Percentiles rank a stretch among this genome's conserved stretches.
phyloP scores from a whole-genome alignment of 2,888 invertebrate species.

The Hyalella azteca region DNA sequence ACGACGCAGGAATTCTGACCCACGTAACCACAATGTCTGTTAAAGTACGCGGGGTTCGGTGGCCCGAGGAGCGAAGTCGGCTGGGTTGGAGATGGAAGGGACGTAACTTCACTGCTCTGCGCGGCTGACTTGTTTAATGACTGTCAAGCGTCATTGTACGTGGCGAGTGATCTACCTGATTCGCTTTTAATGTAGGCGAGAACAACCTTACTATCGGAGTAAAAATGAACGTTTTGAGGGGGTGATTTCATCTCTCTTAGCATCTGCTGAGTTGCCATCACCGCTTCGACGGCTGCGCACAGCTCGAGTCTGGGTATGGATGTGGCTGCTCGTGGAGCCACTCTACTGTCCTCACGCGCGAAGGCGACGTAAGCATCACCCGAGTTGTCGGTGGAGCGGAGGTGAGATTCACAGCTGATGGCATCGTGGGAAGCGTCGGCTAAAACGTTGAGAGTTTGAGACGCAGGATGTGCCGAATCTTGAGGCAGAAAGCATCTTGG shows the following conservation, averaged over 20 bases:
- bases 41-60: too few species aligned
- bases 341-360: background rate
- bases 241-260: background rate
- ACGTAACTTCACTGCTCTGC: too few species aligned
- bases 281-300: background rate
- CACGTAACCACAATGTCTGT: too few species aligned
- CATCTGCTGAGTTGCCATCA: background rate
- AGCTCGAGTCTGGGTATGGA: background rate
- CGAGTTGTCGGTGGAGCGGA: background rate
- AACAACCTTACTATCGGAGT: background rate
- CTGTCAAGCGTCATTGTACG: too few species aligned
- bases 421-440: background rate
- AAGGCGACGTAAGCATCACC: background rate
- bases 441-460: background rate
- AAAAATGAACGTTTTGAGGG: background rate
- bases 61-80: too few species aligned
- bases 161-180: too few species aligned
- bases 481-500: background rate
- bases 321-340: background rate
- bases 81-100: too few species aligned
- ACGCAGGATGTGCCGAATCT: too few species aligned
- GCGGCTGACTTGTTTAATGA: too few species aligned
- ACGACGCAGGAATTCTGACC: too few species aligned
- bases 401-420: background rate
- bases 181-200: too few species aligned